Evolutionary conservation across 1,140 invertebrate species (phyloP), one percentile per base, ranked within the genome.

Genomic region (Magallana gigas): DNA sequence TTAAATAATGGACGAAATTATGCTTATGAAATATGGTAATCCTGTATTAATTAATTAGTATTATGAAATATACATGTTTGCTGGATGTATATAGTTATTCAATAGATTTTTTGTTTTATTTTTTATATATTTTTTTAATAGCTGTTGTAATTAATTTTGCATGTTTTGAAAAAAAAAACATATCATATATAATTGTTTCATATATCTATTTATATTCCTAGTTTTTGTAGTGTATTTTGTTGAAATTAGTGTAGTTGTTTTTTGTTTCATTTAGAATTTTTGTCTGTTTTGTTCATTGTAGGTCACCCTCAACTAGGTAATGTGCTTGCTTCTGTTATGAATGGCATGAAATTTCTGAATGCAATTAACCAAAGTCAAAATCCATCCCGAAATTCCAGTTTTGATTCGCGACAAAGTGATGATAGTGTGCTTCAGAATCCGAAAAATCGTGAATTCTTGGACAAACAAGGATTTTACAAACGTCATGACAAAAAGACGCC

Each of bases 281-380:
- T 84, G 36, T 48, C 60, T 16, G n/a, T 76, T 81, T 68, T 84
- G 57, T 84, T 89, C 82, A 64, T 57, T 68, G 48, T 87, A 89
- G 88, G 85, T 76, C 85, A 87, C 12, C 85, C 85, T 16, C 83
- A 89, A 36, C 68, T 86, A 57, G 84, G 76, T 64, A 89, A 81
- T 56, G 80, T 85, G 83, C 84, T 89, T 82, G 80, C 56, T 68
- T 89, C 88, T 36, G 88, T 89, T 58, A 87, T 89, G 88, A 84
- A 84, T 71, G 85, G 88, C 88, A 85, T 89, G 88, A 89, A 85
- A 64, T 89, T 89, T 84, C 58, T 87, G 83, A 59, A 57, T 48
- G 86, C 86, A 18, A 57, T 87, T 36, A 59, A 87, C 58, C 81
- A 76, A 56, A 58, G 71, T 48, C 76, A 83, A 59, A 76, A 76